Base-by-base conservation (phyloP, 2,888 invertebrate genomes). In the Cremastobaeus sp. region DNA sequence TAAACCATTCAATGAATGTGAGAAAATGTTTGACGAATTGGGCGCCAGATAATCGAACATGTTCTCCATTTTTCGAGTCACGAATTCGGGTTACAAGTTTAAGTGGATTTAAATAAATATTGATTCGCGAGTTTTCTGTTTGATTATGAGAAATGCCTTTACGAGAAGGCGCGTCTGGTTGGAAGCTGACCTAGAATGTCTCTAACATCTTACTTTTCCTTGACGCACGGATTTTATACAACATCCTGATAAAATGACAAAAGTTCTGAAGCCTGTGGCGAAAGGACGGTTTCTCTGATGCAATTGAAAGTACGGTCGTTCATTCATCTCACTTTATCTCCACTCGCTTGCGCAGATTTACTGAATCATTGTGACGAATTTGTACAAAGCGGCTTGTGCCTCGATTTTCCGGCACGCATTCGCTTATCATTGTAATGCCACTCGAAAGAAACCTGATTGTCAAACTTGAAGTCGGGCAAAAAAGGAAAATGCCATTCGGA, bases 201-300 rank as follows among this genome's bases (percentile, higher is more conserved):
- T 25, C 35, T 14, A 50, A 66, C 48, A 57, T 39, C 57, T 57
- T 57, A 25, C 57, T 57, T 66, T 55, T 50, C 57, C 41, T 43
- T 12, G 41, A 18, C 34, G 8, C 15, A n/a, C 14, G n/a, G 25
- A 57, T 57, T 50, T 50, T 28, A 34, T 43, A 32, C 20, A 20
- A 34, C 28, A 57, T 68, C 34, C 14, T 41, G 41, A 57, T 43
- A 50, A 64, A 65, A 52, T 50, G 64, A 65, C 64, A 71, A 71
- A 57, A 65, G 59, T 57, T 57, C 11, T 55, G 32, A 12, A 39
- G 12, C 34, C 30, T 25, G 34, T 52, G 64, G 59, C 35, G 57
- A 65, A 65, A 65, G 59, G 64, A 65, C 64, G 59, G 52, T 57
- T 71, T 65, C 64, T 65, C 64, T 65, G 57, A 18, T 59, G 57